Evolutionary conservation across 1,140 invertebrate genomes (phyloP), one percentile per base, ranked within the genome.

Genomic region (Eriocheir sinensis): DNA sequence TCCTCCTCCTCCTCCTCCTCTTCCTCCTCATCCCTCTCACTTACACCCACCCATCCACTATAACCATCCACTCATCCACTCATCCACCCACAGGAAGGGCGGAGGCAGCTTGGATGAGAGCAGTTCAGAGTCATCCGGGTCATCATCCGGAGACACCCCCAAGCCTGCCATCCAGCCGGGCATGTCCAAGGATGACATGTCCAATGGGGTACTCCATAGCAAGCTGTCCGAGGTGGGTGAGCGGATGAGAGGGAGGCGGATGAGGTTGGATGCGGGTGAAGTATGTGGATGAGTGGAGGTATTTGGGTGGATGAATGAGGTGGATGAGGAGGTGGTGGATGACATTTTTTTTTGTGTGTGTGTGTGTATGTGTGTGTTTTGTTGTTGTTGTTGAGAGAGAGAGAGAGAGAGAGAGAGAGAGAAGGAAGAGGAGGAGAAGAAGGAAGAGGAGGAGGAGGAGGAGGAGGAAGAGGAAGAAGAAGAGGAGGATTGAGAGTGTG

Each of bases 191-290:
- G 93, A 93, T 89, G 93, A 93, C 12, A 93, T 93, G 93, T 60
- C 60, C 44, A 93, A 89, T 32, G 93, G 93, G 3, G 38, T 93
- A 9, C 93, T 93, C 17, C 93, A 93, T 40, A 89, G 79, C 53
- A 93, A 93, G 32, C 79, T 93, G 30, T 93, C 93, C n/a, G 93
- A 93, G 85, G 93, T 93, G n/a, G n/a, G n/a, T n/a, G n/a, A n/a
- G n/a, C n/a, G 41, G 86, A 81, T 40, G 12, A 72, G 12, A 72
- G n/a, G n/a, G n/a, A n/a, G n/a, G n/a, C n/a, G n/a, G n/a, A n/a
- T n/a, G n/a, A n/a, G n/a, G n/a, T n/a, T n/a, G n/a, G n/a, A n/a
- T n/a, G n/a, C n/a, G n/a, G n/a, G n/a, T n/a, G n/a, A n/a, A n/a
- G n/a, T n/a, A n/a, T n/a, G n/a, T n/a, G n/a, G n/a, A n/a, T n/a